phyloP scores from a whole-genome alignment of 2,888 invertebrate species.

The Cataglyphis altisquamis region DNA sequence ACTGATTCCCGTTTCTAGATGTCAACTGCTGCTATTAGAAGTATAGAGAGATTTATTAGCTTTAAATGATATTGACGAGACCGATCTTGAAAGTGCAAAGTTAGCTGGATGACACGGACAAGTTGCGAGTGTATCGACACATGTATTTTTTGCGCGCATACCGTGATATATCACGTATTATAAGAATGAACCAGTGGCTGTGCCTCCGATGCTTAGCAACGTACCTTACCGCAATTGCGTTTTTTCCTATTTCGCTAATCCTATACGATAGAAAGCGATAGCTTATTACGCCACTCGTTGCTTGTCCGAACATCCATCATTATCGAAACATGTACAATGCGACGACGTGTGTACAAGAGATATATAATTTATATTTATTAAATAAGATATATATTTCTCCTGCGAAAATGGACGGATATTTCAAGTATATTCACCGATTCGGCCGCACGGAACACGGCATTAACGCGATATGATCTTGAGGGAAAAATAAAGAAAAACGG shows the following conservation, averaged over 20 bases:
- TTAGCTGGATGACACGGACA: slow-evolving; percentile 37
- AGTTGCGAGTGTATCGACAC: slow-evolving; percentile 41
- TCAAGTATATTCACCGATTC: slow-evolving; percentile 62
- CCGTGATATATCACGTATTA: slow-evolving; percentile 34
- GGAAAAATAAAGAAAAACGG: neutral
- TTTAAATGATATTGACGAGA: slow-evolving; percentile 24
- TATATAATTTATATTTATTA: slow-evolving; percentile 60
- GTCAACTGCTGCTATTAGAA: neutral
- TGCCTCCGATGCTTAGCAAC: slow-evolving; percentile 63
- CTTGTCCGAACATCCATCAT: slow-evolving; percentile 45
- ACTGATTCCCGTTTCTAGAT: neutral
- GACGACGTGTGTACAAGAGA: slow-evolving; percentile 50
- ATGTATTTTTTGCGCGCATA: slow-evolving; percentile 35
- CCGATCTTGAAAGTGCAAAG: slow-evolving; percentile 25
- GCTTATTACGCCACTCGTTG: slow-evolving; percentile 27
- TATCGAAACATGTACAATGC: slow-evolving; percentile 16
- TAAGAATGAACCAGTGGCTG: slow-evolving; percentile 66
- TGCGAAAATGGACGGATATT: slow-evolving; percentile 5
- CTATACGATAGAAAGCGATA: slow-evolving; percentile 18
- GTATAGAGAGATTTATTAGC: neutral
- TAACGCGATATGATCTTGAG: slow-evolving; percentile 48
- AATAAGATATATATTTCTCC: slow-evolving; percentile 27
- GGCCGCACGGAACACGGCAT: slow-evolving; percentile 10
- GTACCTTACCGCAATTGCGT: slow-evolving; percentile 53
- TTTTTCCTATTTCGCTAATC: slow-evolving; percentile 33